Conservation (phyloP, 2,888 invertebrate species). For the Meandrusa payeni region DNA sequence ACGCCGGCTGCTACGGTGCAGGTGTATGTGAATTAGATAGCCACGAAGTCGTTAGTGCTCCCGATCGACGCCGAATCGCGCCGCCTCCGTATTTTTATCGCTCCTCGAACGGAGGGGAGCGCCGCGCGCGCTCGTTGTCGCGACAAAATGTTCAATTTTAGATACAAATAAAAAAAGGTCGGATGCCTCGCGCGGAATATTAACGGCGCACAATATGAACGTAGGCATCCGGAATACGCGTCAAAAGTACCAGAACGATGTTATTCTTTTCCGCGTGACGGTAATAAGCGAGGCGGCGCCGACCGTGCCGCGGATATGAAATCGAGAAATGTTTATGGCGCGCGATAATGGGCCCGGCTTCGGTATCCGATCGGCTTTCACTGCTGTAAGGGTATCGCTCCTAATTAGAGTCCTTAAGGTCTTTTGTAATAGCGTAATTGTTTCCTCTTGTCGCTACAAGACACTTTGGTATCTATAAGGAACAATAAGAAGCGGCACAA, state of each 20-base stretch:
- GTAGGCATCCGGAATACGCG: constrained; percentile 76
- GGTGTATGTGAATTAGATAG: constrained; percentile 48
- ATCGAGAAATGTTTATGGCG: constrained; percentile 76
- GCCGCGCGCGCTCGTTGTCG: constrained; percentile 70
- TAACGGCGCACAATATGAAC: constrained; percentile 79
- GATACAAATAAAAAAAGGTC: constrained; percentile 81
- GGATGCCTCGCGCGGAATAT: constrained; percentile 76
- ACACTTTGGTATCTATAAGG: constrained; percentile 59
- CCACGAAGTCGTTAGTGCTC: constrained; percentile 54
- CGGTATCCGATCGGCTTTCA: constrained; percentile 70
- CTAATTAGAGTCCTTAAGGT: constrained; percentile 73
- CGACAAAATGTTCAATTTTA: constrained; percentile 81
- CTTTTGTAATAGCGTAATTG: constrained; percentile 71
- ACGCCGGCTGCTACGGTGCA: constrained; percentile 27
- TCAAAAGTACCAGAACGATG: constrained; percentile 78
- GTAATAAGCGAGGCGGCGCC: constrained; percentile 73
- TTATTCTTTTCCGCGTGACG: constrained; percentile 77
- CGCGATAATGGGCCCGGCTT: constrained; percentile 67
- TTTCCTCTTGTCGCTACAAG: constrained; percentile 67
- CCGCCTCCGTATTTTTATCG: constrained; percentile 69
- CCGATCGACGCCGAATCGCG: constrained; percentile 52
- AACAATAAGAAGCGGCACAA: constrained; percentile 60
- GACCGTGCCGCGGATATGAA: constrained; percentile 70
- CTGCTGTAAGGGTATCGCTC: constrained; percentile 63
- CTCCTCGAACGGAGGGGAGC: constrained; percentile 62